These are phyloP conservation scores for Gnathonemus echidnorhynchus DNA, from an alignment of 2,113 vertebrate species.

Conservation along the genomic window DNA sequence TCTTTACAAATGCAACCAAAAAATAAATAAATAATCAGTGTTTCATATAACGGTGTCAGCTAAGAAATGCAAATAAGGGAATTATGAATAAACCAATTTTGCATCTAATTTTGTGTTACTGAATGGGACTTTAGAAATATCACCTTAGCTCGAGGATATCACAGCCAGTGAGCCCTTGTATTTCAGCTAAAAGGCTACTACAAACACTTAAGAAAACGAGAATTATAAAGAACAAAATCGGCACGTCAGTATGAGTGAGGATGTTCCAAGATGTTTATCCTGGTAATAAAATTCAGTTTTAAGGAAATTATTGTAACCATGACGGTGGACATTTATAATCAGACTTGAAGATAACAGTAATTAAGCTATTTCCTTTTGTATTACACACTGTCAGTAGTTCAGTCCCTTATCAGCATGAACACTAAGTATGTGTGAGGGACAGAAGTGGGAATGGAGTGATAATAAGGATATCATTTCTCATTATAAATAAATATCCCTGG, in stretches of 20 bases:
- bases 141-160: background rate
- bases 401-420: constrained; percentile 6
- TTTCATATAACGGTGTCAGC: background rate
- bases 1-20: background rate
- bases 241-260: background rate
- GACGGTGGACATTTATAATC: background rate
- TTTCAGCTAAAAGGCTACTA: background rate
- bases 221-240: background rate
- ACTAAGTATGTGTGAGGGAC: background rate
- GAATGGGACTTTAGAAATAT: background rate
- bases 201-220: background rate
- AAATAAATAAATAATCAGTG: background rate
- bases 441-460: background rate
- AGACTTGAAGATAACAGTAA: constrained; percentile 28
- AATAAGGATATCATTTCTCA: background rate
- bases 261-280: constrained; percentile 5
- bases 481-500: constrained; percentile 10
- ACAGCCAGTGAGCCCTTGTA: background rate
- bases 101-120: background rate
- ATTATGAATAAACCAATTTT: background rate
- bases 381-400: constrained; percentile 9
- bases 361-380: constrained; percentile 27
- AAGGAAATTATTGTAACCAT: background rate
- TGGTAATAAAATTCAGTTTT: constrained; percentile 9
- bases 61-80: background rate